phyloP scores from a whole-genome alignment of 2,113 vertebrate genomes.

The Saguinus midas region DNA sequence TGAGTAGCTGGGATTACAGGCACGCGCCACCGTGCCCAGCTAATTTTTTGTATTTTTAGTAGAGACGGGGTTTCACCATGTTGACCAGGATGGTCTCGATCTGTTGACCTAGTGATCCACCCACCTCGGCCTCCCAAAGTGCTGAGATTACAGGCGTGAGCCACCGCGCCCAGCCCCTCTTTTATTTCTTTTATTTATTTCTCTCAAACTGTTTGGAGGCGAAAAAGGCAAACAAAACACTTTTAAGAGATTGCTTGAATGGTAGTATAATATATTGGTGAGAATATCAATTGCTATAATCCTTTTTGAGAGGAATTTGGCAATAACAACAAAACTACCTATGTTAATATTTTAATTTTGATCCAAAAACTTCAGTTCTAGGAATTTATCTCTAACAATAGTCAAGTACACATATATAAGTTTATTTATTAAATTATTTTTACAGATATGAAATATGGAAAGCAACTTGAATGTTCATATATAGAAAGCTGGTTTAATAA shows the following conservation, averaged over 20 bases:
- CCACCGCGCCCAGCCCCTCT: too few relatives aligned
- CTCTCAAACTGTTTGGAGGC: not conserved
- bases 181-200: not conserved
- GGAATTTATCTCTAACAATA: not conserved
- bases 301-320: not conserved
- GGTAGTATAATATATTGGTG: not conserved
- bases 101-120: too few relatives aligned
- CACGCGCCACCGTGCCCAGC: too few relatives aligned
- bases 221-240: not conserved
- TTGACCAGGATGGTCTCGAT: too few relatives aligned
- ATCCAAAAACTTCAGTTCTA: not conserved
- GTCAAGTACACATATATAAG: not conserved
- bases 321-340: not conserved
- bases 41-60: too few relatives aligned
- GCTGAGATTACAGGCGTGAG: too few relatives aligned
- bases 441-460: not conserved
- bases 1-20: too few relatives aligned
- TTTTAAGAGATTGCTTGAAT: not conserved
- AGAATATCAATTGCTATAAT: not conserved
- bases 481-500: not conserved
- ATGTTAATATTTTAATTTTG: not conserved
- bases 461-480: not conserved
- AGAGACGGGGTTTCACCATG: too few relatives aligned
- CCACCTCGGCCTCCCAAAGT: too few relatives aligned
- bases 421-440: not conserved